Percentiles rank a stretch among this genome's conserved stretches.
Conservation (phyloP, 2,113 vertebrate genomes). For the Tapirus terrestris region DNA sequence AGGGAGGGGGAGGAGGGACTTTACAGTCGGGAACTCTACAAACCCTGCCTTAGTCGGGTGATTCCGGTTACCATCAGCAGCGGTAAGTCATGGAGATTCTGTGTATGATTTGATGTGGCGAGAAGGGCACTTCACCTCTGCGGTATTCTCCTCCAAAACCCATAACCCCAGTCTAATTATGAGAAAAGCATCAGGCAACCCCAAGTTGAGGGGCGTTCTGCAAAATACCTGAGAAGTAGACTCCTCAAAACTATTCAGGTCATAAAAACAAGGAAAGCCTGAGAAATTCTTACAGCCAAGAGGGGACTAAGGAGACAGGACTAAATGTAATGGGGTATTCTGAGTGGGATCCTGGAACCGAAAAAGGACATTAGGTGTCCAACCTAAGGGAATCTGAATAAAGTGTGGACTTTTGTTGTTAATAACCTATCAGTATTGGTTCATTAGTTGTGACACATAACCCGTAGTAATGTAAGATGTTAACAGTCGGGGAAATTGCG, state of each 20-base stretch:
- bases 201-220: not conserved
- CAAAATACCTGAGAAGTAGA: not conserved
- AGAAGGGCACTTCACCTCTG: not conserved
- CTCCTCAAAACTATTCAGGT: not conserved
- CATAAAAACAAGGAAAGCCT: not conserved
- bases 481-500: not conserved
- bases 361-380: not conserved
- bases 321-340: not conserved
- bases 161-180: not conserved
- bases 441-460: conserved; percentile 9
- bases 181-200: not conserved
- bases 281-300: conserved; percentile 3
- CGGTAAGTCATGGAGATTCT: not conserved
- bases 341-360: not conserved
- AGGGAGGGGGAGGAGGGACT: not conserved
- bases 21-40: not conserved
- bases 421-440: not conserved
- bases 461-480: not conserved
- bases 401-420: not conserved
- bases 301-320: not conserved
- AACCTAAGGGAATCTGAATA: not conserved
- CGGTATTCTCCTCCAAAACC: not conserved
- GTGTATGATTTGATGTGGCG: not conserved
- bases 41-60: not conserved
- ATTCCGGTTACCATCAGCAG: not conserved